These are phyloP conservation scores for Pterois miles DNA, from an alignment of 2,797 vertebrate genomes.

Conservation along the genomic window DNA sequence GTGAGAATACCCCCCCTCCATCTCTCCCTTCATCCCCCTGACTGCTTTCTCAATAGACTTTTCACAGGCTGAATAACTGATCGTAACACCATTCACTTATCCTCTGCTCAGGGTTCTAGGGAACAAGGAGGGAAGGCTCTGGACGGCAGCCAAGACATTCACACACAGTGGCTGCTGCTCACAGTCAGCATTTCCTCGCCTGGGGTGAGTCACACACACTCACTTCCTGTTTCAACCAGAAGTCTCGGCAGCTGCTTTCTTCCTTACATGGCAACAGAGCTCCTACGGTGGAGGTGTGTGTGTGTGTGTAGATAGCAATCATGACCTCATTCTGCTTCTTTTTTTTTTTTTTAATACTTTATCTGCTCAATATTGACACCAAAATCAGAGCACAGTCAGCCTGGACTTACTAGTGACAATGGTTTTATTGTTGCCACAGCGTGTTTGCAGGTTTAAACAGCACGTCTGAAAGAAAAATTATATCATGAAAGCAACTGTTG, in stretches of 20 bases:
- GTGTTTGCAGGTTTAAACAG: neutral
- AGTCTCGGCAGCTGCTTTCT: constrained; percentile 76
- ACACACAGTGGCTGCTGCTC: constrained; percentile 38
- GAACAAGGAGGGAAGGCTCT: constrained; percentile 13
- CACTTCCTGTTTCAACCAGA: constrained; percentile 89
- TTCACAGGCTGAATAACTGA: neutral
- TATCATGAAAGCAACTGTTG: neutral
- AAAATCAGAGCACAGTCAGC: neutral
- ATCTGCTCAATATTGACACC: neutral
- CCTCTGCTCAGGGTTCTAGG: constrained; percentile 7
- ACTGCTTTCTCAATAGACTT: neutral
- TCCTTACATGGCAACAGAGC: constrained; percentile 82
- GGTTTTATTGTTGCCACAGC: neutral
- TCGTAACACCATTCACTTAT: constrained; percentile 9
- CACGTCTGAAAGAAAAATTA: neutral
- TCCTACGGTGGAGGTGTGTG: constrained; percentile 10
- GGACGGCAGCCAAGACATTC: constrained; percentile 43
- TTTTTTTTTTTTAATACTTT: neutral
- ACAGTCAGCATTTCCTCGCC: constrained; percentile 77
- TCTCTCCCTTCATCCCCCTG: too few relatives aligned
- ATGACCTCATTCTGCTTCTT: constrained; percentile 6
- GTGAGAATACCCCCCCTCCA: neutral
- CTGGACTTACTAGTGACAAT: neutral
- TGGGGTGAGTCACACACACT: constrained; percentile 84
- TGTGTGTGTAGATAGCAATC: neutral